Percentiles rank a stretch among this genome's conserved stretches.
phyloP scores from a whole-genome alignment of 2,113 vertebrate species.

The Pterocles burchelli region DNA sequence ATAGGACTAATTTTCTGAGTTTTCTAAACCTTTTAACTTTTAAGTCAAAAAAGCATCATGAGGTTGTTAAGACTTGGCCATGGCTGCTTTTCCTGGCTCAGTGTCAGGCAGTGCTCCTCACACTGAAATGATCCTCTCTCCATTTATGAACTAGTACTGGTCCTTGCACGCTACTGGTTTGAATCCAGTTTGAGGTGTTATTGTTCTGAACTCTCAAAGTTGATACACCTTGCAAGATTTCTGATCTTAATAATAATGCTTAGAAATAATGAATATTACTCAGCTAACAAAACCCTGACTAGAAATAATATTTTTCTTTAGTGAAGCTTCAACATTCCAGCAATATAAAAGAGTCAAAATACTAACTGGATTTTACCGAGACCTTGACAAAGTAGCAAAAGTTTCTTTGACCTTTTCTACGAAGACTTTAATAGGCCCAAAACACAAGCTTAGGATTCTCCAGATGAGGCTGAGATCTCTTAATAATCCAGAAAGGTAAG shows the following conservation, averaged over 20 bases:
- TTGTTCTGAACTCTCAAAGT: neutral
- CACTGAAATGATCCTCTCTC: neutral
- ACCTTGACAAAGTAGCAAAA: slow-evolving; percentile 80
- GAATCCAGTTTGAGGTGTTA: neutral
- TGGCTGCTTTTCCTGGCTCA: neutral
- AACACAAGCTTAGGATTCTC: slow-evolving; percentile 83
- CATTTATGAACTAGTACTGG: neutral
- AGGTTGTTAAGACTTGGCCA: neutral
- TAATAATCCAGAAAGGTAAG: slow-evolving; percentile 79
- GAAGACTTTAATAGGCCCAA: slow-evolving; percentile 80
- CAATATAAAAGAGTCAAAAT: slow-evolving; percentile 82
- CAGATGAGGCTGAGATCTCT: slow-evolving; percentile 80
- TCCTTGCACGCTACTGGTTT: neutral
- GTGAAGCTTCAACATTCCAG: slow-evolving; percentile 81
- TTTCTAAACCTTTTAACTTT: neutral
- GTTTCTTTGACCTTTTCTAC: slow-evolving; percentile 84
- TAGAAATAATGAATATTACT: neutral
- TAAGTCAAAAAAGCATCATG: neutral
- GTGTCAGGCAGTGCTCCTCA: neutral
- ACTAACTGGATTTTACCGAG: slow-evolving; percentile 82
- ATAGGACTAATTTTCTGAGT: neutral
- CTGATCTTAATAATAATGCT: neutral
- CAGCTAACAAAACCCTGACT: neutral
- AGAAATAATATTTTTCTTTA: slow-evolving; percentile 47
- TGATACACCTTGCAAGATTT: neutral